Percentiles rank a stretch among this genome's conserved stretches.
These are phyloP conservation scores for Podarcis cretensis DNA, from an alignment of 2,113 vertebrate genomes.

Conservation along the genomic window DNA sequence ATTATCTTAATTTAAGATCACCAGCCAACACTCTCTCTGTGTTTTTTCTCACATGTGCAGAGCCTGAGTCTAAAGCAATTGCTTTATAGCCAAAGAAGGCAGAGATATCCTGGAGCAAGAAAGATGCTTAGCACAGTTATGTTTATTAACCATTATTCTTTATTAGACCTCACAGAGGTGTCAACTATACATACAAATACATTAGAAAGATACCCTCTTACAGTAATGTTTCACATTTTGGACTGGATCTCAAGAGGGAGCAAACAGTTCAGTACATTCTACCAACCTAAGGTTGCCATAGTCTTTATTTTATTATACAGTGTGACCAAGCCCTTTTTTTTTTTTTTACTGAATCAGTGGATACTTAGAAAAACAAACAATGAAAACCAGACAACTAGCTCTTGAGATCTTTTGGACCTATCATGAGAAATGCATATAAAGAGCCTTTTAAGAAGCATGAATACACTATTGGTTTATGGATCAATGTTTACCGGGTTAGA, in stretches of 20 bases:
- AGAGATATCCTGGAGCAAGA: constrained; percentile 22
- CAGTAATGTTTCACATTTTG: constrained; percentile 67
- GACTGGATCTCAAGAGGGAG: constrained; percentile 66
- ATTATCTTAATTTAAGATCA: too few relatives aligned
- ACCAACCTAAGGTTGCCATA: constrained; percentile 70
- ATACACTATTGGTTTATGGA: constrained; percentile 64
- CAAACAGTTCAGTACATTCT: constrained; percentile 74
- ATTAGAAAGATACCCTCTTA: constrained; percentile 73
- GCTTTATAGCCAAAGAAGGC: not conserved
- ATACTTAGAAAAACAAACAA: constrained; percentile 49
- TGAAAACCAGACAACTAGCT: constrained; percentile 57
- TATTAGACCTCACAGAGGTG: constrained; percentile 76
- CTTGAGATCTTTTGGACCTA: constrained; percentile 50
- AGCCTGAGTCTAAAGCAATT: not conserved
- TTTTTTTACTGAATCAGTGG: constrained; percentile 59
- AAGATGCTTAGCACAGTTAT: constrained; percentile 72
- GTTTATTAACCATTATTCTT: constrained; percentile 76
- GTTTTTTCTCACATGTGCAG: not conserved
- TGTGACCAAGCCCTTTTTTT: constrained; percentile 53
- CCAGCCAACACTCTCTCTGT: not conserved
- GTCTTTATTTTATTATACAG: constrained; percentile 53
- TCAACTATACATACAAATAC: constrained; percentile 76
- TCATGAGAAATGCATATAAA: constrained; percentile 63
- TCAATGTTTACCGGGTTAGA: constrained; percentile 61
- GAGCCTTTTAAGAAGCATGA: constrained; percentile 57